phyloP scores from a whole-genome alignment of 2,888 invertebrate species.

The Bimastos eiseni region DNA sequence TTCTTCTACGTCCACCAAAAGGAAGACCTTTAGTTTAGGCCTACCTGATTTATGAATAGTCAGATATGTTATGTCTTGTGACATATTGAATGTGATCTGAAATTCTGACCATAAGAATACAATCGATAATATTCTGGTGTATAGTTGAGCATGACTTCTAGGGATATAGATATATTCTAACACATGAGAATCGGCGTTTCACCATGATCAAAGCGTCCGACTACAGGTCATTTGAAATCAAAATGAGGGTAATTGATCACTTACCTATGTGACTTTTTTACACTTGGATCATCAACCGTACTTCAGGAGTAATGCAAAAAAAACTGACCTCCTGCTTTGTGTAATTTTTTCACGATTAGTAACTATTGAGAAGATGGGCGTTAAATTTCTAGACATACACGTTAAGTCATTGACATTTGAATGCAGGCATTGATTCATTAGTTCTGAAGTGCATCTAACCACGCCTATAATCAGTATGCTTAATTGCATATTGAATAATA shows the following conservation, averaged over 20 bases:
- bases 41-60: neutral
- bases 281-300: too few relatives aligned
- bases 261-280: neutral
- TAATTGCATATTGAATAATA: too few relatives aligned
- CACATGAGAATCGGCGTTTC: neutral
- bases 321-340: neutral
- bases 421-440: neutral
- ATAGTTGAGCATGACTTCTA: neutral
- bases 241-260: neutral
- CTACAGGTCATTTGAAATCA: neutral
- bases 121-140: neutral
- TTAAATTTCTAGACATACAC: neutral
- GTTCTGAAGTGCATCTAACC: too few relatives aligned
- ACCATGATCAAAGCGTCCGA: neutral
- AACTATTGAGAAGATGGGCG: neutral
- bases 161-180: too few relatives aligned
- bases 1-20: neutral
- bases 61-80: neutral
- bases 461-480: too few relatives aligned
- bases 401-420: neutral
- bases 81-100: neutral
- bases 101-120: neutral
- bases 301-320: neutral
- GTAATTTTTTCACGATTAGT: neutral
- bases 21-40: neutral